Percentiles rank a stretch among this genome's conserved stretches.
Conservation (phyloP, 2,888 invertebrate genomes). For the Polyploca ridens region DNA sequence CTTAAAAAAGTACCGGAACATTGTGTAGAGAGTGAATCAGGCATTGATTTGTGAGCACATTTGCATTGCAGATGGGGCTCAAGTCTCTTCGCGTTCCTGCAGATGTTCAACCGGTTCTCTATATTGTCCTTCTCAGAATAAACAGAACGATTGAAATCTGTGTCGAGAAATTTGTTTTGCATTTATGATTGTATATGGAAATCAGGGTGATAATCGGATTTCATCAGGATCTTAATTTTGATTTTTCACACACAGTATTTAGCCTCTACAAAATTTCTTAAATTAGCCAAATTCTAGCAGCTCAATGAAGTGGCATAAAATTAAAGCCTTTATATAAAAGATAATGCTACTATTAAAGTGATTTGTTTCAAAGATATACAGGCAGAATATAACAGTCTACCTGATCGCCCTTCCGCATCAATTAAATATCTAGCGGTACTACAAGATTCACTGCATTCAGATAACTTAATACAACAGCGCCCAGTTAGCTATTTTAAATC, state of each 20-base stretch:
- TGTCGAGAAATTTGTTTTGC: conserved; percentile 4
- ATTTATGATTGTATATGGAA: conserved; percentile 7
- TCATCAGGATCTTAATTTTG: background rate
- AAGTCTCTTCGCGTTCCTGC: conserved; percentile 30
- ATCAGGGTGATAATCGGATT: background rate
- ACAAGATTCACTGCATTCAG: no score
- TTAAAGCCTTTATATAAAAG: no score
- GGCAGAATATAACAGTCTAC: no score
- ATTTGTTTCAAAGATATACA: no score
- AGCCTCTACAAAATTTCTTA: no score
- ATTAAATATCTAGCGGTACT: no score
- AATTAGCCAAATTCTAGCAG: no score
- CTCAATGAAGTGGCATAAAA: no score
- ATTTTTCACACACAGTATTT: background rate
- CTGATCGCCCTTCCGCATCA: no score
- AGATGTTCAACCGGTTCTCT: conserved; percentile 49
- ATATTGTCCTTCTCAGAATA: conserved; percentile 12
- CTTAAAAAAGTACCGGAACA: conserved; percentile 27
- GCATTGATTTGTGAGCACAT: conserved; percentile 46
- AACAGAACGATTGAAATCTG: background rate
- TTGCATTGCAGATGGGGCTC: conserved; percentile 57
- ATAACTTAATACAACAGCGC: no score
- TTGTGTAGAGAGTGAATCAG: conserved; percentile 37
- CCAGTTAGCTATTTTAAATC: no score
- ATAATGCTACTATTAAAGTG: no score